Evolutionary conservation across 2,888 invertebrate genomes (phyloP).

Genomic region (Sinopyrophorus schimmeli): DNA sequence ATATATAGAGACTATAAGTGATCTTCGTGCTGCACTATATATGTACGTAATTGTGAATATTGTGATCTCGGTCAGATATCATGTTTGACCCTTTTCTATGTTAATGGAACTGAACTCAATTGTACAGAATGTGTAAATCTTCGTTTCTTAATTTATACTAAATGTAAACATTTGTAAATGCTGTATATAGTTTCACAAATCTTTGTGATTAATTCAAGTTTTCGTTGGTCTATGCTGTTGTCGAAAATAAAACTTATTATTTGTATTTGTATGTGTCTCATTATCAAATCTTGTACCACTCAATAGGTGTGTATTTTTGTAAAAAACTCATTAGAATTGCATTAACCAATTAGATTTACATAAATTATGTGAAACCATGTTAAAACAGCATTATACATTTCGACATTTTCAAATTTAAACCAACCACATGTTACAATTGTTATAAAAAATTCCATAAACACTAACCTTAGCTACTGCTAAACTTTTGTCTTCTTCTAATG

Average conservation of each 20-base stretch:
- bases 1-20: constrained; percentile 23
- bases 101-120: constrained; percentile 46
- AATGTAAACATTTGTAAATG: constrained; percentile 45
- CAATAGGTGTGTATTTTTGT: too few relatives aligned
- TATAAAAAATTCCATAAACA: too few relatives aligned
- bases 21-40: constrained; percentile 46
- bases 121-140: constrained; percentile 47
- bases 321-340: too few relatives aligned
- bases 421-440: too few relatives aligned
- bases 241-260: constrained; percentile 44
- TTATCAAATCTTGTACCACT: too few relatives aligned
- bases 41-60: constrained; percentile 41
- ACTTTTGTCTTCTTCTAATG: too few relatives aligned
- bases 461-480: too few relatives aligned
- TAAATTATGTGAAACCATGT: too few relatives aligned
- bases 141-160: constrained; percentile 48
- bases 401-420: too few relatives aligned
- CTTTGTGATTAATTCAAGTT: constrained; percentile 44
- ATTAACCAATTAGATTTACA: too few relatives aligned
- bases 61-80: constrained; percentile 51
- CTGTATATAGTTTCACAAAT: constrained; percentile 53
- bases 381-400: too few relatives aligned
- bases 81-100: constrained; percentile 38
- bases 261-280: constrained; percentile 17
- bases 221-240: constrained; percentile 52